phyloP scores from a whole-genome alignment of 2,888 invertebrate species.

The Pegoplata infirma region DNA sequence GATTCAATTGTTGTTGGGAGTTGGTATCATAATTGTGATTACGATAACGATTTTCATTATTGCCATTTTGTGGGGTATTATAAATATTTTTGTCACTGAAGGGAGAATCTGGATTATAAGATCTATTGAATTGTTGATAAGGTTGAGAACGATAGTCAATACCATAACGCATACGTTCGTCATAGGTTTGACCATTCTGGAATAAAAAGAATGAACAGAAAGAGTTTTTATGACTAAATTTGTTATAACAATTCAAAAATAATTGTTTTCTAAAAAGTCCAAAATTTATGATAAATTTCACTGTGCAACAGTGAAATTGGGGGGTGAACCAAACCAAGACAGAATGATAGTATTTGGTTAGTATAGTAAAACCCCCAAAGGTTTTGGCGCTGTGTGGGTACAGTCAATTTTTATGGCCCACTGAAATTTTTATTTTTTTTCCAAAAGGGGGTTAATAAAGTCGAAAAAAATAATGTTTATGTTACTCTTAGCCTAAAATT shows the following conservation, averaged over 20 bases:
- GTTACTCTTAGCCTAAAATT: too few species aligned
- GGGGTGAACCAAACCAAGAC: too few species aligned
- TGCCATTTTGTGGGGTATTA: constrained; percentile 26
- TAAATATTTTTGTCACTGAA: constrained; percentile 69
- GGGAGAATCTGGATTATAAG: constrained; percentile 70
- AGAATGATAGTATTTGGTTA: too few species aligned
- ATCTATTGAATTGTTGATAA: constrained; percentile 66
- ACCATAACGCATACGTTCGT: constrained; percentile 74
- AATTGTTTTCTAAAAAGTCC: not conserved
- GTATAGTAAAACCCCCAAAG: too few species aligned
- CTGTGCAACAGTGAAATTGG: too few species aligned
- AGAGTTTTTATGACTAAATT: too few species aligned
- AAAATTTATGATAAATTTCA: not conserved
- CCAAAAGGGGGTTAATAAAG: too few species aligned
- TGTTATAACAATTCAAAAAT: constrained; percentile 13
- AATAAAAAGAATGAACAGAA: too few species aligned
- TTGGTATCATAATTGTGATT: constrained; percentile 71
- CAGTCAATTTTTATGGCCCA: too few species aligned
- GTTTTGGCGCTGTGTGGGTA: too few species aligned
- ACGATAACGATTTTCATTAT: constrained; percentile 65
- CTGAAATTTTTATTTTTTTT: too few species aligned
- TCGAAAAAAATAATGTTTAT: too few species aligned
- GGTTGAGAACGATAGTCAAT: constrained; percentile 69
- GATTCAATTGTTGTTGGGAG: constrained; percentile 40
- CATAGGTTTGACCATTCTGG: constrained; percentile 75